Conservation (phyloP, 2,113 vertebrate genomes). For the Trichomycterus rosablanca region DNA sequence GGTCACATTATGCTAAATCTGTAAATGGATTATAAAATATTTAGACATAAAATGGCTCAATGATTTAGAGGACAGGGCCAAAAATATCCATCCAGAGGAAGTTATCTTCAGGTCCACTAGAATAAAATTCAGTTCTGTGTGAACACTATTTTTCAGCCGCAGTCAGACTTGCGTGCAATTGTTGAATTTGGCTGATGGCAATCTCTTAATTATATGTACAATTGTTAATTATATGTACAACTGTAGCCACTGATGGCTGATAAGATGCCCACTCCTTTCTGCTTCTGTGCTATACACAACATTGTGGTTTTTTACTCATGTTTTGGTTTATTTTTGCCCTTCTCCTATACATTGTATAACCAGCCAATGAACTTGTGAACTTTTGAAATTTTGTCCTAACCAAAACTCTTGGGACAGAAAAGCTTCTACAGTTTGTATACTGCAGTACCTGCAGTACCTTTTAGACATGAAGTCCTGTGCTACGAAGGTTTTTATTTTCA, state of each 20-base stretch:
- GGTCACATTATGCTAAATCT: too few species aligned
- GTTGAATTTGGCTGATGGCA: constrained; percentile 39
- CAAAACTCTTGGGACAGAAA: background rate
- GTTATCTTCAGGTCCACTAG: constrained; percentile 19
- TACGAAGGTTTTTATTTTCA: too few species aligned
- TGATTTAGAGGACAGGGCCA: too few species aligned
- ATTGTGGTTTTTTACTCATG: constrained; percentile 1
- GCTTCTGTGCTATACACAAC: background rate
- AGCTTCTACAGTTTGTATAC: too few species aligned
- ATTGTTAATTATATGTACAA: constrained; percentile 43
- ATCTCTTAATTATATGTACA: constrained; percentile 44
- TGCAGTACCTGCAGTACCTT: too few species aligned
- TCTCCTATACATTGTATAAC: constrained; percentile 5
- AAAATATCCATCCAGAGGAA: too few species aligned
- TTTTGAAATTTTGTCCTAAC: background rate
- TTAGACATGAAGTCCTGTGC: background rate
- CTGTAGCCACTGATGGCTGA: constrained; percentile 30
- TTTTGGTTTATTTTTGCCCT: constrained; percentile 20
- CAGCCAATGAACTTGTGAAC: background rate
- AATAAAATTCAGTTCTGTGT: constrained; percentile 21
- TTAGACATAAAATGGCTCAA: too few species aligned
- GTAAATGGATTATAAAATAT: too few species aligned
- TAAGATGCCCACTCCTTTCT: constrained; percentile 29
- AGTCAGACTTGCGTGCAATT: constrained; percentile 40
- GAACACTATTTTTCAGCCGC: constrained; percentile 32